Evolutionary conservation across 2,888 invertebrate genomes (phyloP).

Genomic region (Augiades crinisus): DNA sequence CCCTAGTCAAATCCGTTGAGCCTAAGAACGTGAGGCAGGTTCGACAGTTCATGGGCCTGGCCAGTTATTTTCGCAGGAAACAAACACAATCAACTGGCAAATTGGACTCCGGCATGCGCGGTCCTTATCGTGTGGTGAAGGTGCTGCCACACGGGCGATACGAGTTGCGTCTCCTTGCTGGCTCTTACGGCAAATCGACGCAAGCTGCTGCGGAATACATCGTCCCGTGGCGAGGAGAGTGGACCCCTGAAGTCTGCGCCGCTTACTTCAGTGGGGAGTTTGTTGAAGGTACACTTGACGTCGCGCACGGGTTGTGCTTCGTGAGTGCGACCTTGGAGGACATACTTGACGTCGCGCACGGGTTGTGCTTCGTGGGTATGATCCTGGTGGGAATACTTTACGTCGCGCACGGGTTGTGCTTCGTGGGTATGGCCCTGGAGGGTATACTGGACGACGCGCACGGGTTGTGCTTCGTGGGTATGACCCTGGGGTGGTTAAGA

Average conservation of each 20-base stretch:
- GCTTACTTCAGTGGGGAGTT: background rate
- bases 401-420: background rate
- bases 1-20: background rate
- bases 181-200: conserved; percentile 28
- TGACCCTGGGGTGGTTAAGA: background rate
- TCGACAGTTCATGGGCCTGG: too few species aligned
- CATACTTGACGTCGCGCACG: too few species aligned
- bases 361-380: background rate
- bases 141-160: conserved; percentile 24
- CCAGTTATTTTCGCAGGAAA: conserved; percentile 17
- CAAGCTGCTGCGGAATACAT: conserved; percentile 27
- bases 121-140: conserved; percentile 26
- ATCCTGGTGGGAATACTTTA: background rate
- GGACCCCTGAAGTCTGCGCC: conserved; percentile 1
- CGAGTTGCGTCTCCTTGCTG: conserved; percentile 25
- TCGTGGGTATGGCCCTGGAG: too few species aligned
- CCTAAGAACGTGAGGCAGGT: conserved; percentile 13
- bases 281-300: background rate
- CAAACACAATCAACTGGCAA: conserved; percentile 24
- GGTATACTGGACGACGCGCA: background rate
- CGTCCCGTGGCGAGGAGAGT: conserved; percentile 14
- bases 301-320: too few species aligned
- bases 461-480: background rate
- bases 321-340: background rate
- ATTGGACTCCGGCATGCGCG: conserved; percentile 29